Percentiles rank a stretch among this genome's conserved stretches.
phyloP scores from a whole-genome alignment of 2,113 vertebrate species.

The Labeo catla region DNA sequence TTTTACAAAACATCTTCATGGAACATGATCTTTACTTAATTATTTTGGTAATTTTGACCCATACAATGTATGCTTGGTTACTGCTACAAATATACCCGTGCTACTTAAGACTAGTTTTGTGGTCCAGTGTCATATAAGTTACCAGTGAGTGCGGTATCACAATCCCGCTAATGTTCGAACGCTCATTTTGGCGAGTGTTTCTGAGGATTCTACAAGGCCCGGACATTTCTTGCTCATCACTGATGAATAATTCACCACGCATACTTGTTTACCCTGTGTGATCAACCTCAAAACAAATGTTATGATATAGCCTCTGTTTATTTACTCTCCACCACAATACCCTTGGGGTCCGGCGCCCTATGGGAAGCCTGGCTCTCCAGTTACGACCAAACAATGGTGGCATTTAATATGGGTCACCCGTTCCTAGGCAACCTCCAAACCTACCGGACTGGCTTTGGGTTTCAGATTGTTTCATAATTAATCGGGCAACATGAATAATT shows the following conservation, averaged over 20 bases:
- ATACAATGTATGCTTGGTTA: no score
- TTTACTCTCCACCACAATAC: conserved; percentile 68
- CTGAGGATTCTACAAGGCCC: conserved; percentile 60
- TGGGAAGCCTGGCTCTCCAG: conserved; percentile 64
- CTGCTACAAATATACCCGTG: no score
- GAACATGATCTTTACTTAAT: no score
- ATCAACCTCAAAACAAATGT: conserved; percentile 65
- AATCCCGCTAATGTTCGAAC: neutral
- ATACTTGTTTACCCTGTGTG: conserved; percentile 71
- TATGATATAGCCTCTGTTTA: conserved; percentile 63
- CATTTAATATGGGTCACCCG: conserved; percentile 75
- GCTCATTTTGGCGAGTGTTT: conserved; percentile 58
- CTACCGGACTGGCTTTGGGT: conserved; percentile 74
- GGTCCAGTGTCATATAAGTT: neutral
- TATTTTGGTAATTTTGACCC: no score
- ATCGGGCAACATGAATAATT: conserved; percentile 78
- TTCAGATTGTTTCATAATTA: conserved; percentile 80
- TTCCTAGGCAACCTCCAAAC: conserved; percentile 76
- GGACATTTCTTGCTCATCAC: conserved; percentile 61
- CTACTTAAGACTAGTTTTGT: no score
- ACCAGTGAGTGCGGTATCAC: neutral
- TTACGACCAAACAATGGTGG: conserved; percentile 72
- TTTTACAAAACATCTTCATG: no score
- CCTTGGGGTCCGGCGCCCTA: conserved; percentile 51
- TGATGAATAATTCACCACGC: conserved; percentile 73